Evolutionary conservation across 2,888 invertebrate species (phyloP), one percentile per base, ranked within the genome.

Genomic region (Acrobasis consociella): DNA sequence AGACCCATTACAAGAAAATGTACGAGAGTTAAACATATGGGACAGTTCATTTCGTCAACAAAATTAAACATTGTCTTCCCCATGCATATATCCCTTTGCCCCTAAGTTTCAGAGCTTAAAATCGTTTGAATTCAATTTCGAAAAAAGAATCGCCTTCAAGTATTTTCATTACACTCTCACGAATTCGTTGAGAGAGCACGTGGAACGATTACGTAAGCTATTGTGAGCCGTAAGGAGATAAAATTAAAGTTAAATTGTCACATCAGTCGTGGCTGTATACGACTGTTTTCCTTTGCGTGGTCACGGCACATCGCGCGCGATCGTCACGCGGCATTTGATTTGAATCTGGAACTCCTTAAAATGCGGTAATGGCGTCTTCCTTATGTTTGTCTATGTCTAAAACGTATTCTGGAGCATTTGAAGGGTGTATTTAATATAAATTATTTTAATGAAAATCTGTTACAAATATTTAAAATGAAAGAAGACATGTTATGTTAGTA

Each of bases 241-340:
- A 15, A 0, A 3, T 60, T 70, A 75, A 71, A 67, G 69, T 67
- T 64, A 56, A 56, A 56, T 56, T 56, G 56, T 55, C 64, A 52
- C 64, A 67, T 38, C 63, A 63, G 65, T 61, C 62, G 51, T 22
- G 9, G 11, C 15, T 58, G 58, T 17, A 67, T 67, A 72, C 62
- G 72, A 77, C 74, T 72, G 72, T 77, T 75, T 74, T 80, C 74
- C 75, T 75, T 75, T 71, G 72, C 75, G 75, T 77, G 75, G 78
- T 82, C 77, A 77, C 73, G 72, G 75, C 76, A 77, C 78, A 81
- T 82, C 76, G 80, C 81, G 77, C 73, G 76, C 78, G 75, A 81
- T 80, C 83, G 88, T 89, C 89, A 88, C 86, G 87, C 84, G 71
- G 83, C 86, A 85, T 87, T 86, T 85, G 86, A 87, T 89, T 85